Evolutionary conservation across 2,888 invertebrate genomes (phyloP).

Genomic region (Empis stercorea): DNA sequence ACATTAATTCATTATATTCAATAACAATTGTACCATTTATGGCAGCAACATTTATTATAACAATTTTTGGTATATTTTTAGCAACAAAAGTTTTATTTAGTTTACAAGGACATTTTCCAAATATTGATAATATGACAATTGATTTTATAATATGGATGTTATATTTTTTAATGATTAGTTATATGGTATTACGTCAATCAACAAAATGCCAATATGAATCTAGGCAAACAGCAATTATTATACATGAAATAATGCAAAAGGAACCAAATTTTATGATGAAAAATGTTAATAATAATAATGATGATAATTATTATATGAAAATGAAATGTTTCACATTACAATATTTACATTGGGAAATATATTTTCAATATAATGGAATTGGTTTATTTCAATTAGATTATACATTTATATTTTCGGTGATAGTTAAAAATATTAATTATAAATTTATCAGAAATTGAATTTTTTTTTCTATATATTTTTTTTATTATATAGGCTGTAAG

Average conservation of each 20-base stretch:
- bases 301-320: constrained; percentile 34
- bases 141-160: constrained; percentile 27
- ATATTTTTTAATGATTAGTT: constrained; percentile 26
- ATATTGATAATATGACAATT: constrained; percentile 26
- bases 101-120: constrained; percentile 23
- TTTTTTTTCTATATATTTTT: neutral
- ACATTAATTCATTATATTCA: constrained; percentile 28
- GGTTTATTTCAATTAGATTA: constrained; percentile 34
- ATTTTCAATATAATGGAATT: constrained; percentile 33
- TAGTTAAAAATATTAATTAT: too few relatives aligned
- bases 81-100: constrained; percentile 32
- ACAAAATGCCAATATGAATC: constrained; percentile 29
- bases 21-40: constrained; percentile 32
- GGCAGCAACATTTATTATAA: constrained; percentile 30
- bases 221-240: constrained; percentile 32
- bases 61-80: constrained; percentile 33
- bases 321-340: constrained; percentile 36
- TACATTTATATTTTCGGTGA: constrained; percentile 36
- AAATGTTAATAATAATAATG: too few relatives aligned
- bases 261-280: constrained; percentile 35
- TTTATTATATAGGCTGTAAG: constrained; percentile 30
- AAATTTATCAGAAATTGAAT: neutral
- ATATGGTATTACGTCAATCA: constrained; percentile 27
- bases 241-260: constrained; percentile 37
- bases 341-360: constrained; percentile 34